These are phyloP conservation scores for Lepidostoma basale DNA, from an alignment of 1,140 invertebrate species.

Conservation along the genomic window DNA sequence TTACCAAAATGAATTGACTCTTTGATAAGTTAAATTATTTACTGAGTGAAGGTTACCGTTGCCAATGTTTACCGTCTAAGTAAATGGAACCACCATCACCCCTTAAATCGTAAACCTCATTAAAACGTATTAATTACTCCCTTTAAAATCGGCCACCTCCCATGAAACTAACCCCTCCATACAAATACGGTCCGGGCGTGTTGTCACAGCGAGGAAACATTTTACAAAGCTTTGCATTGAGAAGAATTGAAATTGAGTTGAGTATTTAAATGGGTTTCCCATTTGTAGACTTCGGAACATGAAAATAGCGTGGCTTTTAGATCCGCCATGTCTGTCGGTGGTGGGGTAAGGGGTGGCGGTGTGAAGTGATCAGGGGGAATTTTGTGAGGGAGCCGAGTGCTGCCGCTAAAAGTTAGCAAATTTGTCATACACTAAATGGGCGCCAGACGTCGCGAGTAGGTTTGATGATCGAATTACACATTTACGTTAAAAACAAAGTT, in stretches of 20 bases:
- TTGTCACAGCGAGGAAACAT: slow-evolving; percentile 35
- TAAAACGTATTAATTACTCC: slow-evolving; percentile 26
- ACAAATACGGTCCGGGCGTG: neutral
- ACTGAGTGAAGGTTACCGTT: neutral
- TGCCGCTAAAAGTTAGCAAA: slow-evolving; percentile 42
- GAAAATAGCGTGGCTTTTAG: slow-evolving; percentile 64
- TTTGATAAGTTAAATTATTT: too few relatives aligned
- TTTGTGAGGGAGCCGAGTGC: slow-evolving; percentile 33
- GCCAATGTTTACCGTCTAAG: neutral
- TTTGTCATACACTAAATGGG: slow-evolving; percentile 42
- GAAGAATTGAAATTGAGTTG: slow-evolving; percentile 60
- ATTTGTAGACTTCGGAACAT: slow-evolving; percentile 61
- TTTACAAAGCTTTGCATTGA: slow-evolving; percentile 44
- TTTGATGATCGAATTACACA: too few relatives aligned
- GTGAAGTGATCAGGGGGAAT: slow-evolving; percentile 7
- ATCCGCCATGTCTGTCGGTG: slow-evolving; percentile 29
- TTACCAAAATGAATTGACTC: too few relatives aligned
- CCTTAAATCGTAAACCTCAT: slow-evolving; percentile 12
- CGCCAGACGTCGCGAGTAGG: neutral
- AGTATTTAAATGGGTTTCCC: slow-evolving; percentile 63
- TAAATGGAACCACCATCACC: neutral
- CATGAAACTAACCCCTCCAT: neutral
- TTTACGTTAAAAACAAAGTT: too few relatives aligned
- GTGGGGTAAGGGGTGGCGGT: neutral
- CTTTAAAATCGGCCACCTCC: slow-evolving; percentile 10